phyloP scores from a whole-genome alignment of 2,888 invertebrate species.

The Ichneumoninae sp. region DNA sequence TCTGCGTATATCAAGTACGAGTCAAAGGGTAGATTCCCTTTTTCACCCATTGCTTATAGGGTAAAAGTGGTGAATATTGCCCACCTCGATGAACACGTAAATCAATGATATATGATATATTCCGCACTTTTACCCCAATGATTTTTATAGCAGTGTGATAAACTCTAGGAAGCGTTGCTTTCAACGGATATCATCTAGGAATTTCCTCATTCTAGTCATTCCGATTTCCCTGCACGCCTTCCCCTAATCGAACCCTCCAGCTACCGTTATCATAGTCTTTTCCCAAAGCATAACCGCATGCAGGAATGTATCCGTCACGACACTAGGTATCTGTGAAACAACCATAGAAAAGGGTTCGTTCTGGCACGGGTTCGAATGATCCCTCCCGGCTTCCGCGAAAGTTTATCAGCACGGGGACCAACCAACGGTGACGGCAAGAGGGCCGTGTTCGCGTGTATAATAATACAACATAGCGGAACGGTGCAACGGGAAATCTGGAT shows the following conservation, averaged over 20 bases:
- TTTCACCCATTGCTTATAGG: slow-evolving; percentile 69
- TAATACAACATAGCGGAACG: slow-evolving; percentile 23
- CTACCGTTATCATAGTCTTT: not conserved
- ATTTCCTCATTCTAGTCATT: slow-evolving; percentile 34
- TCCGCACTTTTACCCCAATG: slow-evolving; percentile 28
- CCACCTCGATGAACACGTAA: too few relatives aligned
- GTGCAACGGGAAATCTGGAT: slow-evolving; percentile 51
- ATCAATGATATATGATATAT: too few relatives aligned
- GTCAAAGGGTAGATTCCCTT: slow-evolving; percentile 65
- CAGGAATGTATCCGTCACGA: not conserved
- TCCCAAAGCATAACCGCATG: not conserved
- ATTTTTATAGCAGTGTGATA: slow-evolving; percentile 75
- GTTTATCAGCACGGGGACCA: slow-evolving; percentile 26
- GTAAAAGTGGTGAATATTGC: too few relatives aligned
- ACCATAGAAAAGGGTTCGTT: slow-evolving; percentile 15
- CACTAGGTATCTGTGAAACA: slow-evolving; percentile 13
- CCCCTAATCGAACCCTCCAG: not conserved
- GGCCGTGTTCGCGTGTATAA: slow-evolving; percentile 18
- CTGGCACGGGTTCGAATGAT: not conserved
- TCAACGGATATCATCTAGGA: slow-evolving; percentile 61
- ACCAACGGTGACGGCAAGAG: slow-evolving; percentile 29
- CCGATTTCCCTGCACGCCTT: not conserved
- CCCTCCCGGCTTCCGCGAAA: not conserved
- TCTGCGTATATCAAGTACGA: too few relatives aligned
- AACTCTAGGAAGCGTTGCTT: slow-evolving; percentile 65